Percentiles rank a stretch among this genome's conserved stretches.
Conservation (phyloP, 2,888 invertebrate genomes). For the Phlogophora meticulosa region DNA sequence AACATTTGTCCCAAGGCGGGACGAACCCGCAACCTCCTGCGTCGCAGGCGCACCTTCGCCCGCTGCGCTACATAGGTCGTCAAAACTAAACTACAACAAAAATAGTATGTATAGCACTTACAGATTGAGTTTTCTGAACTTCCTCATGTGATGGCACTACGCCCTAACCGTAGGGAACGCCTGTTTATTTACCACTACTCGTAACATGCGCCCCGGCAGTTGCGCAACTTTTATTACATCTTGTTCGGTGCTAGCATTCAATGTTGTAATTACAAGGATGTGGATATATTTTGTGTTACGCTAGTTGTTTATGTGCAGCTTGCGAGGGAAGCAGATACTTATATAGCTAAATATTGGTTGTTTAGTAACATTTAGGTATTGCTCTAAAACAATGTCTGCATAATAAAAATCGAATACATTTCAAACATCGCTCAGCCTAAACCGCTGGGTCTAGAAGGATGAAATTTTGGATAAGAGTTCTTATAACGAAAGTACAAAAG, state of each 20-base stretch:
- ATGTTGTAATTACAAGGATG: constrained; percentile 69
- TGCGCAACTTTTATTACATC: constrained; percentile 77
- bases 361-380: constrained; percentile 13
- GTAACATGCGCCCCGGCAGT: constrained; percentile 63
- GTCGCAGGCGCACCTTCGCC: too few species aligned
- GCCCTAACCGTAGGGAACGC: constrained; percentile 74
- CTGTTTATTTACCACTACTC: constrained; percentile 77
- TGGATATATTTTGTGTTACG: constrained; percentile 56
- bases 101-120: background rate
- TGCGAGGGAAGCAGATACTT: constrained; percentile 14
- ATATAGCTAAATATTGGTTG: constrained; percentile 5
- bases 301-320: constrained; percentile 5
- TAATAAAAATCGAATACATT: too few species aligned
- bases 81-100: background rate
- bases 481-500: too few species aligned
- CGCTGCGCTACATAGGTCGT: too few species aligned
- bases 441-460: too few species aligned
- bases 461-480: too few species aligned
- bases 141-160: constrained; percentile 6
- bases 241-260: constrained; percentile 65
- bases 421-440: too few species aligned
- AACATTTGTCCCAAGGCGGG: too few species aligned
- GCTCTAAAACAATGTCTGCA: too few species aligned
- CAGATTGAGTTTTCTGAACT: constrained; percentile 27
- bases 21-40: too few species aligned